Conservation (phyloP, 2,888 invertebrate species). For the Trachelus iudaicus region DNA sequence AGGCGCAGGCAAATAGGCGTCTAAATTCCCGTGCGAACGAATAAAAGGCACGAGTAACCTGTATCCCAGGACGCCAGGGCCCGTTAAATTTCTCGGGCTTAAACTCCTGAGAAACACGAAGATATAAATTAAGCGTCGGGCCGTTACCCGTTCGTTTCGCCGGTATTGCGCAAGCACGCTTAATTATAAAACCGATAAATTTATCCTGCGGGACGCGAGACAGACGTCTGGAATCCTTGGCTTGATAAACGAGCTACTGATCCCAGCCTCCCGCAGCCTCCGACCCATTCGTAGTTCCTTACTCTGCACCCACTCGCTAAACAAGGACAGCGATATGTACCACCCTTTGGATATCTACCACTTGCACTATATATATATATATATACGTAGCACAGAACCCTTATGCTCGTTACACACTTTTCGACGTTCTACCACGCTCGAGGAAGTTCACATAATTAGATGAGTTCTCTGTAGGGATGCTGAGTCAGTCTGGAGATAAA, state of each 20-base stretch:
- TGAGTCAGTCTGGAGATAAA: not conserved
- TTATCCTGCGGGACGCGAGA: slow-evolving; percentile 47
- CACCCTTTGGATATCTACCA: not conserved
- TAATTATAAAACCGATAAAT: slow-evolving; percentile 65
- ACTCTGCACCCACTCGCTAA: not conserved
- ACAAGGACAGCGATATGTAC: not conserved
- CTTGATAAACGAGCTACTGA: slow-evolving; percentile 59
- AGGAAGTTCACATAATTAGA: not conserved
- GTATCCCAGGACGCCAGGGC: not conserved
- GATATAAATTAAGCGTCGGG: slow-evolving; percentile 53
- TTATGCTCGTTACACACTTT: not conserved
- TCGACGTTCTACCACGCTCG: not conserved
- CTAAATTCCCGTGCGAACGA: not conserved
- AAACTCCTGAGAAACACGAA: slow-evolving; percentile 9
- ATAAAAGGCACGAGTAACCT: not conserved
- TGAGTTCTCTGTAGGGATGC: not conserved
- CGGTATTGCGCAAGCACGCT: slow-evolving; percentile 45
- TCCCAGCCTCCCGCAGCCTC: slow-evolving; percentile 28
- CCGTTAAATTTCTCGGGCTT: not conserved
- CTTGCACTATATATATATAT: not conserved
- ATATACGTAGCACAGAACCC: not conserved
- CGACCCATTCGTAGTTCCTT: not conserved
- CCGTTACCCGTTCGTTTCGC: slow-evolving; percentile 28
- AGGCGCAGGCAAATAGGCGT: too few species aligned
- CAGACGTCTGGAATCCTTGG: slow-evolving; percentile 53